phyloP scores from a whole-genome alignment of 2,888 invertebrate species.

The Pseudeuparius sepicola region DNA sequence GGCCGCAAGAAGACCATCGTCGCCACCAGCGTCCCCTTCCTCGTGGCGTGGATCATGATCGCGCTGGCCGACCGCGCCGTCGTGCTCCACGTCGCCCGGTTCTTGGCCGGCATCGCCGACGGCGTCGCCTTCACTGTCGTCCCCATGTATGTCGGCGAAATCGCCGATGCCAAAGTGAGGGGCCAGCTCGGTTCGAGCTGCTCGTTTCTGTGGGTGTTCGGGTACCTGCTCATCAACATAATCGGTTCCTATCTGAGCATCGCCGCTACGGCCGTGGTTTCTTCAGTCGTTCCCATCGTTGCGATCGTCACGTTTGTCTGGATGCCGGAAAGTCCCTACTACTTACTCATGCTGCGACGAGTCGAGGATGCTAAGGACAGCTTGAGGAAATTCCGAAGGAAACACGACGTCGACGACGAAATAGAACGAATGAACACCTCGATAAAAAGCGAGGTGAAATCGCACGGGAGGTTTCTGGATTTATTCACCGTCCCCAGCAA shows the following conservation, averaged over 20 bases:
- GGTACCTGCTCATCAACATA: conserved; percentile 51
- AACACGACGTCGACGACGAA: conserved; percentile 23
- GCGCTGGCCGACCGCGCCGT: conserved; percentile 47
- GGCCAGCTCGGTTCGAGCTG: conserved; percentile 54
- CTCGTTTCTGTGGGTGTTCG: conserved; percentile 46
- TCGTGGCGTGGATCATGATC: conserved; percentile 53
- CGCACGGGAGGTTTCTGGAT: conserved; percentile 24
- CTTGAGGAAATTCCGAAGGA: conserved; percentile 39
- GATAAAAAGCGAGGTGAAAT: conserved; percentile 22
- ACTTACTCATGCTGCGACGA: conserved; percentile 36
- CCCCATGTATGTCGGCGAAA: conserved; percentile 53
- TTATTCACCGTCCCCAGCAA: conserved; percentile 26
- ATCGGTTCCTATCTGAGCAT: conserved; percentile 43
- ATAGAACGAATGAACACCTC: conserved; percentile 22
- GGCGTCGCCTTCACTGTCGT: conserved; percentile 38
- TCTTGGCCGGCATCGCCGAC: conserved; percentile 50
- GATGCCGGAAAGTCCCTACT: conserved; percentile 52
- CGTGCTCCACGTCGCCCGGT: conserved; percentile 43
- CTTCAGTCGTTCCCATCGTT: conserved; percentile 40
- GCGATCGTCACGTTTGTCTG: conserved; percentile 41
- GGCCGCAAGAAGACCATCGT: conserved; percentile 60
- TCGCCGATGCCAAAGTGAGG: conserved; percentile 46
- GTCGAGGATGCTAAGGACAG: conserved; percentile 41
- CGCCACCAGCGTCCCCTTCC: conserved; percentile 49
- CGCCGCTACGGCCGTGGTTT: conserved; percentile 40